Evolutionary conservation across 2,113 vertebrate genomes (phyloP).

Genomic region (Podiceps cristatus): DNA sequence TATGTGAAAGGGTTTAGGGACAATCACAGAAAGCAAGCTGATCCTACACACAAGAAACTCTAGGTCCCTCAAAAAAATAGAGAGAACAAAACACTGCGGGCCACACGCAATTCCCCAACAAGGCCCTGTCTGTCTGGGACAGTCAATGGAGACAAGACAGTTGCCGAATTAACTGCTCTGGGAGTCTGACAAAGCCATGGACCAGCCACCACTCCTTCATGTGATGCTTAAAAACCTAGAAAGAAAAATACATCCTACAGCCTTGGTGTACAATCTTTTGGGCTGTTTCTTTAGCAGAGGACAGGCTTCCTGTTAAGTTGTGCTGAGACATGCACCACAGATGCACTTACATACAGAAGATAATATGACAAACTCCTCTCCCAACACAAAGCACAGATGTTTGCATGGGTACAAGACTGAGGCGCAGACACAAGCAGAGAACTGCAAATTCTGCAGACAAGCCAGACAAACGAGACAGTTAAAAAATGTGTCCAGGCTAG

Average conservation of each 20-base stretch:
- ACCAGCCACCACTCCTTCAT: neutral
- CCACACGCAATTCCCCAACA: neutral
- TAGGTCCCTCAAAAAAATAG: neutral
- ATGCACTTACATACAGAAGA: neutral
- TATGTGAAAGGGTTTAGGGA: neutral
- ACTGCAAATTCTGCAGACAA: neutral
- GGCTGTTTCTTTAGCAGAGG: neutral
- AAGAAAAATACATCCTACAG: neutral
- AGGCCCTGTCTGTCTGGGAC: neutral
- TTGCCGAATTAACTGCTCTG: neutral
- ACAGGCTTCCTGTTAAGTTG: neutral
- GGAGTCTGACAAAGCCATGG: neutral
- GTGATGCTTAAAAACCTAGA: neutral
- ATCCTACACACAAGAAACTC: neutral
- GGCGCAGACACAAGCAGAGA: neutral
- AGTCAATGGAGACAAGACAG: neutral
- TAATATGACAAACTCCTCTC: neutral
- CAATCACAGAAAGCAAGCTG: neutral
- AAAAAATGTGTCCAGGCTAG: neutral
- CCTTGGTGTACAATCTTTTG: fast-evolving
- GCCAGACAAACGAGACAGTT: neutral
- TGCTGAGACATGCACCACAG: neutral
- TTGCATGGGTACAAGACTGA: neutral
- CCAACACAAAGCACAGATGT: neutral
- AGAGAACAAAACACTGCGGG: neutral